Conservation (phyloP, 2,797 vertebrate species). For the Phoebastria nigripes region DNA sequence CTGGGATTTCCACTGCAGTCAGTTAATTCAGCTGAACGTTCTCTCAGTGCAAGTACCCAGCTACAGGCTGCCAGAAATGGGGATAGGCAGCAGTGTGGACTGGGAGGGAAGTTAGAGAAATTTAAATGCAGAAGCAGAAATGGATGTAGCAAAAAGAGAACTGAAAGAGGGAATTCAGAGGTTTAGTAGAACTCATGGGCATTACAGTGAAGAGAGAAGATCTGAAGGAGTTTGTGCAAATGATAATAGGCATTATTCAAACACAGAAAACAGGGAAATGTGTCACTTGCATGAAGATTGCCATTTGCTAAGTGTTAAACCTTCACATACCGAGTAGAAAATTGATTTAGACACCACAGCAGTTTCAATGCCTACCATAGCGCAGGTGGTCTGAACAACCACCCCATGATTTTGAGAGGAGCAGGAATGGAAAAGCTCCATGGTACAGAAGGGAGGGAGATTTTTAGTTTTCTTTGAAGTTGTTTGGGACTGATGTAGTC, state of each 20-base stretch:
- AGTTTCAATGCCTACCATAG: neutral
- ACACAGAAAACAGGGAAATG: neutral
- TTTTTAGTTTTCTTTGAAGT: neutral
- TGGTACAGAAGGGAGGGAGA: neutral
- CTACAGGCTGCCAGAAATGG: neutral
- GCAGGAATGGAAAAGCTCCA: neutral
- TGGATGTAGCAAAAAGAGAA: neutral
- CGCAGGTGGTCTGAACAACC: neutral
- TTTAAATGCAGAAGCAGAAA: neutral
- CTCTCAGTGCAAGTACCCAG: neutral
- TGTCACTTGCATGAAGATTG: neutral
- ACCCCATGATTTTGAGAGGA: neutral
- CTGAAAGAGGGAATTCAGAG: neutral
- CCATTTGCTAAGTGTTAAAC: neutral
- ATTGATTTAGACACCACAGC: neutral
- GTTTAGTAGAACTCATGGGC: neutral
- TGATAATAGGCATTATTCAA: neutral
- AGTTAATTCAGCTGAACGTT: neutral
- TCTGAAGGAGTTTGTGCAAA: neutral
- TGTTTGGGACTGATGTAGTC: neutral
- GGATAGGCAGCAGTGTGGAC: neutral
- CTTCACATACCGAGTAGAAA: neutral
- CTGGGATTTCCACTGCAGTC: neutral
- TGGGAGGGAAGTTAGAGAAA: neutral
- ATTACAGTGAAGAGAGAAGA: neutral